phyloP scores from a whole-genome alignment of 2,888 invertebrate species.

The Eupeodes latifasciatus region DNA sequence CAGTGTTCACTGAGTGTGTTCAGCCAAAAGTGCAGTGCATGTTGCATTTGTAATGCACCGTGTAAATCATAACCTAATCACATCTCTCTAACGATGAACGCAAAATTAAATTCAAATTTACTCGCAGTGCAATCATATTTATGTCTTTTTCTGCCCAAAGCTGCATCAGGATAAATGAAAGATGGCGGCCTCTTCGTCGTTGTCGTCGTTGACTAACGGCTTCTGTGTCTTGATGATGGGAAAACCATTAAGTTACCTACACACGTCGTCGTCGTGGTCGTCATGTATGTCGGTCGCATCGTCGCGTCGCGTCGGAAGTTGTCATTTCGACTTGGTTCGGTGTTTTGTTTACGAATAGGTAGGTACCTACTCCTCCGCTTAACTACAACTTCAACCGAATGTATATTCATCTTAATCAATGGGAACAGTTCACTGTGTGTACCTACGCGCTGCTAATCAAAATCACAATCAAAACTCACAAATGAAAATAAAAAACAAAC shows the following conservation, averaged over 20 bases:
- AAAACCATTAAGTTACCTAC: conserved; percentile 37
- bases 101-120: conserved; percentile 73
- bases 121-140: conserved; percentile 58
- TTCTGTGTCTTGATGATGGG: conserved; percentile 46
- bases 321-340: not conserved
- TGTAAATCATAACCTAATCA: conserved; percentile 74
- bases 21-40: conserved; percentile 37
- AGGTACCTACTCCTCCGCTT: conserved; percentile 27
- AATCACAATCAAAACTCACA: conserved; percentile 65
- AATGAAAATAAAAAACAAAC: not conserved
- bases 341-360: not conserved
- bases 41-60: conserved; percentile 57
- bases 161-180: not conserved
- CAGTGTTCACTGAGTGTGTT: not conserved
- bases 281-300: not conserved
- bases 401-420: conserved; percentile 58
- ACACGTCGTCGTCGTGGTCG: conserved; percentile 1
- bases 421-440: conserved; percentile 37
- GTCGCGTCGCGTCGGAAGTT: conserved; percentile 3
- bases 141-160: conserved; percentile 25
- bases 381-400: not conserved
- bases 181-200: not conserved
- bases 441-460: conserved; percentile 61
- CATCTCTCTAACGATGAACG: conserved; percentile 68
- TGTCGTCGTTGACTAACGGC: not conserved